Base-by-base conservation (phyloP, 2,113 vertebrate genomes). In the Pollachius pollachius region DNA sequence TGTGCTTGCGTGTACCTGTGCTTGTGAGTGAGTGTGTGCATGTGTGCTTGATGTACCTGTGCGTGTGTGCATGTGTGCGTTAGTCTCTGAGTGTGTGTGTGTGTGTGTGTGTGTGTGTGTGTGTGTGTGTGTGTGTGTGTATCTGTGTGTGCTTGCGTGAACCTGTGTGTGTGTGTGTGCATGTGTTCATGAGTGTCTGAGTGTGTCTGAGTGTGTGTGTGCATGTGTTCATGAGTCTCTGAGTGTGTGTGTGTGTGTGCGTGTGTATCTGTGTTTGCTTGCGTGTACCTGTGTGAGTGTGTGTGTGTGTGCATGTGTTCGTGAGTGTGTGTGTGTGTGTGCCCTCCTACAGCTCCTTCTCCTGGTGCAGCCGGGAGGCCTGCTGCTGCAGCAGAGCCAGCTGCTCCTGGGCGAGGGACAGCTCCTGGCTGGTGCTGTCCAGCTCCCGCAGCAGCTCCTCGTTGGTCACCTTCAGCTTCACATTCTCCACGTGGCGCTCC, bases 341-440 rank as follows among this genome's bases (percentile, higher is more conserved):
- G 18, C 41, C 11, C 15, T 87, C 94, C 85, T 82, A 97, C 95
- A 95, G 92, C 88, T 98, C 95, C 76, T 95, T 96, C 74, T 97
- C 95, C 79, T 93, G 91, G 0, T 94, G 91, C 52, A 96, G 93
- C 19, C 85, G 88, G 63, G 86, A 81, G 0, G 94, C 91, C 83
- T 96, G 93, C 21, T 94, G 89, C 81, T 96, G 95, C 48, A 98
- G 93, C 72, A 89, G 69, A 12, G 88, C 80, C 78, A 98, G 85
- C 88, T 97, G 95, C 2, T 93, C 91, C 81, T 96, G 96, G 15
- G 96, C 90, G 0, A 91, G 74, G 1, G 74, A 61, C 15, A 98
- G 91, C 60, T 97, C 94, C 3, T 83, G 89, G 34, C 91, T 88
- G 1, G 93, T 94, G 81, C 73, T 86, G 60, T 94, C 92, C 81